Percentiles rank a stretch among this genome's conserved stretches.
Evolutionary conservation across 1,140 invertebrate genomes (phyloP).

Genomic region (Neoseiulus cucumeris): DNA sequence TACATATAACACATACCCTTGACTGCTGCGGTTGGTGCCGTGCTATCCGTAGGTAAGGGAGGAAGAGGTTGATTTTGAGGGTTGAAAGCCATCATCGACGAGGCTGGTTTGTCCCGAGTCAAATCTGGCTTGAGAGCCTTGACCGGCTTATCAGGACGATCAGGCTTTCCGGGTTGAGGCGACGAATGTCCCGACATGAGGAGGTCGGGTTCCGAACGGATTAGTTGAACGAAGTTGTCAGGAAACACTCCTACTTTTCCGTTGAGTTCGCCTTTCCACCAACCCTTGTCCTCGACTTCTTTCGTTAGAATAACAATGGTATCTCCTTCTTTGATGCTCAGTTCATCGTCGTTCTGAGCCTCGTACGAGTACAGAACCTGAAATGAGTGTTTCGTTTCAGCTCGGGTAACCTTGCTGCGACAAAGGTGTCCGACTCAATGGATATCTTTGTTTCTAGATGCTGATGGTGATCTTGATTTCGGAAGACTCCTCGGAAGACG

Average conservation of each 20-base stretch:
- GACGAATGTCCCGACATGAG: constrained; percentile 24
- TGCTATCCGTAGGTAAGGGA: not conserved
- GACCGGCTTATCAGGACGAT: constrained; percentile 24
- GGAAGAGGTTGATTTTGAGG: not conserved
- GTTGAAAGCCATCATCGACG: not conserved
- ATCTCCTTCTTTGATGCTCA: constrained; percentile 69
- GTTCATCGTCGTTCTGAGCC: constrained; percentile 79
- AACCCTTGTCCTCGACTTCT: constrained; percentile 76
- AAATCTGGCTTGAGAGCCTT: constrained; percentile 13
- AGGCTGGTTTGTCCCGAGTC: not conserved
- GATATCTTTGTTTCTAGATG: too few species aligned
- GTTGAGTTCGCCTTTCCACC: constrained; percentile 85
- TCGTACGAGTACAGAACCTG: constrained; percentile 64
- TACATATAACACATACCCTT: not conserved
- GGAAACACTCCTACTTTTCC: constrained; percentile 81
- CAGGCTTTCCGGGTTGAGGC: constrained; percentile 20
- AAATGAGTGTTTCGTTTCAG: not conserved
- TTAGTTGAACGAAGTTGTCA: constrained; percentile 76
- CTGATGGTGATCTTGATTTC: too few species aligned
- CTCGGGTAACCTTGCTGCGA: too few species aligned
- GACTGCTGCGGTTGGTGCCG: not conserved
- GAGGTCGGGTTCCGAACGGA: constrained; percentile 25
- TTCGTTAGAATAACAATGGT: constrained; percentile 63
- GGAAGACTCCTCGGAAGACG: too few species aligned
- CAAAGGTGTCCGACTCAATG: too few species aligned